Percentiles rank a stretch among this genome's conserved stretches.
phyloP scores from a whole-genome alignment of 2,797 vertebrate genomes.

The Crenichthys baileyi region DNA sequence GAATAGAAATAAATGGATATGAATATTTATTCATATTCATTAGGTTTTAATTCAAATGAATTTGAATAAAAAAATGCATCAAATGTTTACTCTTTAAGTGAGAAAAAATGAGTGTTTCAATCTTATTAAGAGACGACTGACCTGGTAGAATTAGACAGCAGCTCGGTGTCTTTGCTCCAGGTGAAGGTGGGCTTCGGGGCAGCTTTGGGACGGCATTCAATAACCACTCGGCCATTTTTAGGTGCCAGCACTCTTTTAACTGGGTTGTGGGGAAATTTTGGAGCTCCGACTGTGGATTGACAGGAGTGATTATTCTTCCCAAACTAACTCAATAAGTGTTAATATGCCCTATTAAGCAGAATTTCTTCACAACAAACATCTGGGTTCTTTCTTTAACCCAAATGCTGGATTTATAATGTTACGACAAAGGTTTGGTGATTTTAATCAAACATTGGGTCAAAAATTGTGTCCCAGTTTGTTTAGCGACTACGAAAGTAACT shows the following conservation, averaged over 20 bases:
- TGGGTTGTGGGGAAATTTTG: conserved; percentile 91
- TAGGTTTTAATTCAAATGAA: background rate
- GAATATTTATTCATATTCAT: conserved; percentile 1
- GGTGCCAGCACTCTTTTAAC: conserved; percentile 90
- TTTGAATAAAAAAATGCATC: background rate
- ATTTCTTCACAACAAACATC: background rate
- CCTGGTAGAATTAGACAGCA: conserved; percentile 92
- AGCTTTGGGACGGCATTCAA: conserved; percentile 94
- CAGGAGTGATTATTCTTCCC: conserved; percentile 10
- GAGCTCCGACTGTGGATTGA: conserved; percentile 84
- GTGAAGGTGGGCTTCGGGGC: conserved; percentile 90
- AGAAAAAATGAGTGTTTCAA: background rate
- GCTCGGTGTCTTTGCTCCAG: conserved; percentile 96
- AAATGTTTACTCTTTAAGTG: background rate
- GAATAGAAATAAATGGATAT: conserved; percentile 9
- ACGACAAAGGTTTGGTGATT: background rate
- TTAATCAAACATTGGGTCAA: background rate
- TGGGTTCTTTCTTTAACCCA: background rate
- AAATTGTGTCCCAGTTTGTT: background rate
- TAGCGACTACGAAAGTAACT: background rate
- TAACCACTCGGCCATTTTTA: conserved; percentile 89
- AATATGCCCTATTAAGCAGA: conserved; percentile 5
- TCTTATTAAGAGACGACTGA: conserved; percentile 65
- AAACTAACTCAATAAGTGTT: background rate
- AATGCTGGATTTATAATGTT: background rate